These are phyloP conservation scores for Oryzias javanicus DNA, from an alignment of 2,113 vertebrate species.

Conservation along the genomic window DNA sequence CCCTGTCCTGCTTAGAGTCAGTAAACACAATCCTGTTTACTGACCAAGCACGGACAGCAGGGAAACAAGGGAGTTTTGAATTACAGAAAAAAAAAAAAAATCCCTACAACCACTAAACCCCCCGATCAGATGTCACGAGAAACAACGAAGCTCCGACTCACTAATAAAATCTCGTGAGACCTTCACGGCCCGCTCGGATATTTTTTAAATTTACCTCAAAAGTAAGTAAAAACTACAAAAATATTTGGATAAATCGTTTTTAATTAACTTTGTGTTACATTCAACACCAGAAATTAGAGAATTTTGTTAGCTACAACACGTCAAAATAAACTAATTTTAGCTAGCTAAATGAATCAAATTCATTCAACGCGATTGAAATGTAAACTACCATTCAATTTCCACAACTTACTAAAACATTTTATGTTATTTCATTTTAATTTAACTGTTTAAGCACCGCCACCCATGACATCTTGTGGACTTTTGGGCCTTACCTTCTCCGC, in stretches of 20 bases:
- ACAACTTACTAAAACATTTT: no score
- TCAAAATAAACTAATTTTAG: no score
- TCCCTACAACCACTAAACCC: conserved; percentile 30
- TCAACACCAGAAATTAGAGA: no score
- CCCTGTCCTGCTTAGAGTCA: conserved; percentile 24
- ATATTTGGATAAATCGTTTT: no score
- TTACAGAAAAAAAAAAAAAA: conserved; percentile 41
- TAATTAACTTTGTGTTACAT: no score
- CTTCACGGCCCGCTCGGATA: neutral
- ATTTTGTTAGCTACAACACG: no score
- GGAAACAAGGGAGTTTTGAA: conserved; percentile 50
- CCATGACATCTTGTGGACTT: neutral
- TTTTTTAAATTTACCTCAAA: neutral
- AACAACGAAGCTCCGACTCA: neutral
- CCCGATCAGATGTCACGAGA: conserved; percentile 33
- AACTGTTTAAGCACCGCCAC: neutral
- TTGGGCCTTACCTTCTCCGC: conserved; percentile 74
- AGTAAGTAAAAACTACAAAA: no score
- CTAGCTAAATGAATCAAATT: no score
- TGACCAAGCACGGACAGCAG: conserved; percentile 24
- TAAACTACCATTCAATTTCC: no score
- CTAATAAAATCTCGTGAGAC: neutral
- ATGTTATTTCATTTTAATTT: neutral
- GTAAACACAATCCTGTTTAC: conserved; percentile 58
- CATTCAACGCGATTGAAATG: no score